Conservation (phyloP, 2,888 invertebrate species). For the Anorthoa munda region DNA sequence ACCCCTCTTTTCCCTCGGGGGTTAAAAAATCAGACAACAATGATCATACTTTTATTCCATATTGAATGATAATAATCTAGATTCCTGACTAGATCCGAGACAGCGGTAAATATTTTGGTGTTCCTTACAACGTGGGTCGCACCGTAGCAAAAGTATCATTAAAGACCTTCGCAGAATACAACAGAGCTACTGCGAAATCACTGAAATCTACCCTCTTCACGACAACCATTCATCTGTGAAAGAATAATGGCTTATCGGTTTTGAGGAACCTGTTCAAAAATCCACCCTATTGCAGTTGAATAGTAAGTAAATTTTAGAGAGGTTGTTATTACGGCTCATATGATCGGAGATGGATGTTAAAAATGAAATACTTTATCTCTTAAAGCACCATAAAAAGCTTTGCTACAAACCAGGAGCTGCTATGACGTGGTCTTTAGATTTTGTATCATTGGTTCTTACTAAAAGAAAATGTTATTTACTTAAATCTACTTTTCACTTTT, state of each 20-base stretch:
- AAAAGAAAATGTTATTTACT: no score
- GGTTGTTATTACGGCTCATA: constrained; percentile 19
- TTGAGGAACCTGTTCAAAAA: constrained; percentile 20
- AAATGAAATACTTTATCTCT: constrained; percentile 17
- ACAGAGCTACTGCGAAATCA: constrained; percentile 31
- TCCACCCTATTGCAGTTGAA: constrained; percentile 7
- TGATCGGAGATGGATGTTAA: constrained; percentile 1
- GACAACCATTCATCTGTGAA: constrained; percentile 29
- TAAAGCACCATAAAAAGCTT: not conserved
- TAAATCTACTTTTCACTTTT: not conserved
- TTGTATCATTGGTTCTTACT: not conserved
- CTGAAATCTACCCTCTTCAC: constrained; percentile 34
- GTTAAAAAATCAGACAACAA: not conserved
- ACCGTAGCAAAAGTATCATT: constrained; percentile 49
- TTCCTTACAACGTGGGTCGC: constrained; percentile 48
- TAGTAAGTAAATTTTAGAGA: constrained; percentile 6
- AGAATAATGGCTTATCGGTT: constrained; percentile 33
- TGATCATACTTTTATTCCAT: not conserved
- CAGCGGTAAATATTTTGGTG: constrained; percentile 34
- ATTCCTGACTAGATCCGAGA: constrained; percentile 1
- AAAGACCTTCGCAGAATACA: constrained; percentile 48
- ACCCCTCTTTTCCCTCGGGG: no score
- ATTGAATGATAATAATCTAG: constrained; percentile 1
- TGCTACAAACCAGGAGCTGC: no score
- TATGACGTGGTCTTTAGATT: not conserved